phyloP scores from a whole-genome alignment of 64 coral and sea anemone genomes.

The Anthopleura sola region DNA sequence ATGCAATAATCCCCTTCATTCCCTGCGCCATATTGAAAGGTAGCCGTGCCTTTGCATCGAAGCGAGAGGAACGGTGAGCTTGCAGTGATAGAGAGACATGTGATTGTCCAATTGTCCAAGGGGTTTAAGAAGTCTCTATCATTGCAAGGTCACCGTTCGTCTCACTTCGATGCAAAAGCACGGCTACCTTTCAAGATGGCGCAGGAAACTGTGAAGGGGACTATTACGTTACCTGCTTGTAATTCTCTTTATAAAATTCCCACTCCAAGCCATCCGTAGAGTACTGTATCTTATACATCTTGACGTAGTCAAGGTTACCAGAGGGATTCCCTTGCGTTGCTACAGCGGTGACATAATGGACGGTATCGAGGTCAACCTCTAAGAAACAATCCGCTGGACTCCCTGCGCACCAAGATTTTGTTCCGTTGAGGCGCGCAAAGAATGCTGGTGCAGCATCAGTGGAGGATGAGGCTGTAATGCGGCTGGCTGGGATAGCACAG shows the following conservation, averaged over 20 bases:
- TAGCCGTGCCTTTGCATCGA: no score
- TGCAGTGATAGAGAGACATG: no score
- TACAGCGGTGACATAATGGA: slow-evolving; percentile 46
- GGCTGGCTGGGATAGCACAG: slow-evolving; percentile 38
- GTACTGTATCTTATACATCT: slow-evolving; percentile 53
- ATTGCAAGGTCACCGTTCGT: no score
- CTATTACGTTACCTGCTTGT: slow-evolving; percentile 22
- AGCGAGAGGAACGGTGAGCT: no score
- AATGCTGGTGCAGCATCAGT: slow-evolving; percentile 46
- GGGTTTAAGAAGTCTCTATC: no score
- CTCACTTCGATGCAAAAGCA: no score
- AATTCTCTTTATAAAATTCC: slow-evolving; percentile 37
- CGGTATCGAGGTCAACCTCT: slow-evolving; percentile 48
- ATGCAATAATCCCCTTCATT: no score
- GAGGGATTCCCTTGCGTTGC: slow-evolving; percentile 65
- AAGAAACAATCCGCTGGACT: slow-evolving; percentile 39
- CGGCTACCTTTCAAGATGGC: no score
- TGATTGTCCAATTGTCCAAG: no score
- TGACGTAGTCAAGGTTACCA: slow-evolving; percentile 60
- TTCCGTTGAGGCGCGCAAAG: slow-evolving; percentile 54
- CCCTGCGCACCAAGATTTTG: slow-evolving; percentile 49
- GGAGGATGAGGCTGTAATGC: slow-evolving; percentile 56
- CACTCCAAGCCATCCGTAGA: slow-evolving; percentile 50
- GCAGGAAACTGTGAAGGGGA: no score
- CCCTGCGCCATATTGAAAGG: no score